Evolutionary conservation across 2,797 vertebrate species (phyloP), one percentile per base, ranked within the genome.

Genomic region (Spea hammondii): DNA sequence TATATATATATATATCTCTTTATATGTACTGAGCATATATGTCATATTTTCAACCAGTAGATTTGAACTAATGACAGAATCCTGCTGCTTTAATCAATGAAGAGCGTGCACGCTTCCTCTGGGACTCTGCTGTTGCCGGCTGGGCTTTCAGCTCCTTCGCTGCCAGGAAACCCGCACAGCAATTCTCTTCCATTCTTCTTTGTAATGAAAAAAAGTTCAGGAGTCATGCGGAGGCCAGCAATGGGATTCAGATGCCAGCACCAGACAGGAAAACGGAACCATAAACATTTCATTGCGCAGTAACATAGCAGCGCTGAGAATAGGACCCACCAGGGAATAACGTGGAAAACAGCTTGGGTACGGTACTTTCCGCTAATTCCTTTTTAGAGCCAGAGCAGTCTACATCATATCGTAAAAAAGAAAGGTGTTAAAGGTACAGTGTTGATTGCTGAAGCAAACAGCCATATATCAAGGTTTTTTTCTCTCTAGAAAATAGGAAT

Each of bases 191-290:
- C 74, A 80, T 68, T 53, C 65, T 59, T 72, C 46, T 76, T 80
- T 65, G 59, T 80, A 80, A 80, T 80, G 68, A 72, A 70, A 32
- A 32, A 80, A 80, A 72, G 79, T 80, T 80, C 73, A 76, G 79
- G 73, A 80, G 79, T 80, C 73, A 80, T 50, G 12, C 50, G 68
- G 73, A 76, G 73, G 79, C 79, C 79, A 76, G 68, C 68, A 76
- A 80, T 76, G 79, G 73, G 68, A 80, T 71, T 71, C 62, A 66
- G 10, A 67, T 80, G 79, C 73, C 79, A 76, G 74, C 68, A 13
- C 60, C 68, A 80, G 79, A 80, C 79, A 80, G 79, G 79, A 80
- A 76, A 80, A 80, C 73, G 73, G 73, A 76, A 71, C 79, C 76
- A 76, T 76, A 76, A 80, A 80, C 68, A 76, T 80, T 80, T 80